Conservation (phyloP, 2,888 invertebrate genomes). For the Trichogramma dendrolimi region DNA sequence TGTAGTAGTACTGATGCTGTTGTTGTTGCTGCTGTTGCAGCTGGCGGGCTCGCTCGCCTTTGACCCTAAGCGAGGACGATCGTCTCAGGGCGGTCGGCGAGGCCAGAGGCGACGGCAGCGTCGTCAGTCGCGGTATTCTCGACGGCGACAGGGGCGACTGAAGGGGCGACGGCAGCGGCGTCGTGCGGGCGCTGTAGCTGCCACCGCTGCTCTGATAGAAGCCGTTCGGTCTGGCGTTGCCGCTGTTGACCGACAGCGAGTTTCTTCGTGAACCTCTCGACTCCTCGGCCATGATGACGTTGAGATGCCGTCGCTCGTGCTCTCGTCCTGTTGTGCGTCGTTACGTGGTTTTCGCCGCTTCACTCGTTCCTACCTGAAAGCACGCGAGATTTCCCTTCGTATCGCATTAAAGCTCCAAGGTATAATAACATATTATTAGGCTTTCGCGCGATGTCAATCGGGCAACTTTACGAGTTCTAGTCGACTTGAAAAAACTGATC, state of each 20-base stretch:
- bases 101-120: slow-evolving; percentile 46
- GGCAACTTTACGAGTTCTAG: too few species aligned
- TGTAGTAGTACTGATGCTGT: slow-evolving; percentile 44
- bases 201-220: background rate
- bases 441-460: too few species aligned
- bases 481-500: too few species aligned
- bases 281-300: too few species aligned
- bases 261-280: too few species aligned
- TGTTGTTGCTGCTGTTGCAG: background rate
- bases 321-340: too few species aligned
- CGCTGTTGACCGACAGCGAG: background rate
- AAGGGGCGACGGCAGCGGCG: slow-evolving; percentile 8
- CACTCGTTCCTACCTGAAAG: too few species aligned
- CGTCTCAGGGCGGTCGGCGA: slow-evolving; percentile 57
- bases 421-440: too few species aligned
- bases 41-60: slow-evolving; percentile 54
- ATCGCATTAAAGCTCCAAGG: too few species aligned
- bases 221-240: background rate
- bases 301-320: too few species aligned
- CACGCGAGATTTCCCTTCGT: too few species aligned
- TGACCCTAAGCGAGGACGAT: slow-evolving; percentile 66
- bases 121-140: slow-evolving; percentile 49
- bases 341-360: too few species aligned
- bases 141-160: slow-evolving; percentile 31
- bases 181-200: background rate